These are phyloP conservation scores for Plodia interpunctella DNA, from an alignment of 1,140 invertebrate species.

Conservation along the genomic window DNA sequence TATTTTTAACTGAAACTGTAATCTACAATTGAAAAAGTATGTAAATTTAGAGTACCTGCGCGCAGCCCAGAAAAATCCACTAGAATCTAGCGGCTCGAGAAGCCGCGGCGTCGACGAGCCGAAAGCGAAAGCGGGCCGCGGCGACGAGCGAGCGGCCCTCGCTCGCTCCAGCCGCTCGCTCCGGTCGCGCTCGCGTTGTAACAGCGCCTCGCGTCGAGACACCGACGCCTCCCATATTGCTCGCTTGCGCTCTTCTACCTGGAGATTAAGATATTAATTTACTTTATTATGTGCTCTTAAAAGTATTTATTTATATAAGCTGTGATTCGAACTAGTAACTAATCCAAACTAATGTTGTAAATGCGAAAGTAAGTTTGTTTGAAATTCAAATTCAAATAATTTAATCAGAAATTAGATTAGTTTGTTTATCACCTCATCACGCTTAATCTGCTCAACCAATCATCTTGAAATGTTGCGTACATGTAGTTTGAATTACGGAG, in stretches of 20 bases:
- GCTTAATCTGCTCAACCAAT: too few species aligned
- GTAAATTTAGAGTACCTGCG: constrained; percentile 75
- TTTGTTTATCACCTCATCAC: too few species aligned
- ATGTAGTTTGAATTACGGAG: too few species aligned
- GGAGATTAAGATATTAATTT: constrained; percentile 26
- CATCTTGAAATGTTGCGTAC: too few species aligned
- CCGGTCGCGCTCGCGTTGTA: constrained; percentile 90
- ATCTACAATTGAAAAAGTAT: background rate
- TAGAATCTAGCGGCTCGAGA: constrained; percentile 88
- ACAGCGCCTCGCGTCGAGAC: constrained; percentile 88
- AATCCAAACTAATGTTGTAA: too few species aligned
- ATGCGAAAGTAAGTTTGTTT: too few species aligned
- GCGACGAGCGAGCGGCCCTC: constrained; percentile 88
- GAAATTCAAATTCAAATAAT: too few species aligned
- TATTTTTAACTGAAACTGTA: too few species aligned
- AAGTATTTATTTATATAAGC: background rate
- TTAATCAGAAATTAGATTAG: too few species aligned
- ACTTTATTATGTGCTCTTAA: too few species aligned
- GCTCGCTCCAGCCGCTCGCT: constrained; percentile 89
- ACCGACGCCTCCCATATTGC: constrained; percentile 91
- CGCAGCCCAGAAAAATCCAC: constrained; percentile 88
- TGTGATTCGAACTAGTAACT: too few species aligned
- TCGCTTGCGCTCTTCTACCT: constrained; percentile 92
- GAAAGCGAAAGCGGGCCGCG: constrained; percentile 88
- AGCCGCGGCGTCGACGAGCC: constrained; percentile 92